These are phyloP conservation scores for Thecophora atra DNA, from an alignment of 2,888 invertebrate genomes.

Conservation along the genomic window DNA sequence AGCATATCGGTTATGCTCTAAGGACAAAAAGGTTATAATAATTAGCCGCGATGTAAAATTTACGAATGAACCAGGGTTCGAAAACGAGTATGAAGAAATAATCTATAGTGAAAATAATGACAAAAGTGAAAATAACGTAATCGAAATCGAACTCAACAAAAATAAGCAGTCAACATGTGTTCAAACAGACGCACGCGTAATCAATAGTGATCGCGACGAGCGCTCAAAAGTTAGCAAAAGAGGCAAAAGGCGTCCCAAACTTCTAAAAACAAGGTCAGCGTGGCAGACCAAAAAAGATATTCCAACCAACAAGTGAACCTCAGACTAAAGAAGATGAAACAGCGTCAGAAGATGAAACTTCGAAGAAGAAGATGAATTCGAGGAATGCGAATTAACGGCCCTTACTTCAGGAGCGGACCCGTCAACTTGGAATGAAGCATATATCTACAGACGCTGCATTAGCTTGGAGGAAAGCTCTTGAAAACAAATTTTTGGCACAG, in stretches of 20 bases:
- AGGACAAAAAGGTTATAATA: conserved; percentile 34
- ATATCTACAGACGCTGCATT: conserved; percentile 22
- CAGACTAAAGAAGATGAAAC: conserved; percentile 6
- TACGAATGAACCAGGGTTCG: conserved; percentile 39
- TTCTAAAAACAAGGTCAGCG: conserved; percentile 12
- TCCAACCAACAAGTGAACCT: conserved; percentile 3
- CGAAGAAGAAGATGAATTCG: conserved; percentile 33
- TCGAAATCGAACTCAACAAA: conserved; percentile 33
- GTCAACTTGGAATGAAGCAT: conserved; percentile 27
- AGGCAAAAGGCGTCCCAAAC: too few relatives aligned
- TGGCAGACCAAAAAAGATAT: conserved; percentile 38
- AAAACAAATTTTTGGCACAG: conserved; percentile 43
- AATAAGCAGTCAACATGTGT: conserved; percentile 10
- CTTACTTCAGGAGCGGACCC: conserved; percentile 21
- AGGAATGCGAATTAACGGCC: conserved; percentile 38
- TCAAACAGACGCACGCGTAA: conserved; percentile 6
- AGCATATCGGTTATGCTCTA: conserved; percentile 41
- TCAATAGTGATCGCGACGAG: conserved; percentile 5
- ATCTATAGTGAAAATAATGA: conserved; percentile 32
- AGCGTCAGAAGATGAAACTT: neutral
- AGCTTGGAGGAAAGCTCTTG: conserved; percentile 39
- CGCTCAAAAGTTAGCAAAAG: too few relatives aligned
- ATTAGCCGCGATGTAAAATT: conserved; percentile 44
- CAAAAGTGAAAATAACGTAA: neutral
- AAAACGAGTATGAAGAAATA: conserved; percentile 38